Conservation (phyloP, 92 coral and sea anemone genomes). For the Palythoa grandiflora region DNA sequence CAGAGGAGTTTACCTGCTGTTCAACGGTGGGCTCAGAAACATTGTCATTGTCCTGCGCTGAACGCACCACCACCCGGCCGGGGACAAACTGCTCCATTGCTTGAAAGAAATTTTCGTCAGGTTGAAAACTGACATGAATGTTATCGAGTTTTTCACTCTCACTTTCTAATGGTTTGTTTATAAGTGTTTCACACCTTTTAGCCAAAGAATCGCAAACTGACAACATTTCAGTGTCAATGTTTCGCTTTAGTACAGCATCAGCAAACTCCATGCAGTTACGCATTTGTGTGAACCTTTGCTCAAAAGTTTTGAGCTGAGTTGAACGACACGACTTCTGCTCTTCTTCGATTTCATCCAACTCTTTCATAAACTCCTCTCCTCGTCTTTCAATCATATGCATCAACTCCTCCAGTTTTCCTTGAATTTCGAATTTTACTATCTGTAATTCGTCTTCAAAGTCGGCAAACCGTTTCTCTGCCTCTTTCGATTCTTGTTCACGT, state of each 20-base stretch:
- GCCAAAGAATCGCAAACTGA: slow-evolving; percentile 23
- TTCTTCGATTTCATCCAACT: slow-evolving; percentile 46
- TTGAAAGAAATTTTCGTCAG: slow-evolving; percentile 39
- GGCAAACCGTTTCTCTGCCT: slow-evolving; percentile 11
- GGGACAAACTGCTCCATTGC: slow-evolving; percentile 46
- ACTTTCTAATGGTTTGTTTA: slow-evolving; percentile 36
- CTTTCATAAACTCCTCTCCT: slow-evolving; percentile 44
- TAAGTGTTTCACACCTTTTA: slow-evolving; percentile 30
- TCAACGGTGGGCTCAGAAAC: slow-evolving; percentile 28
- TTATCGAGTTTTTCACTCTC: slow-evolving; percentile 20
- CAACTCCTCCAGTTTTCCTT: slow-evolving; percentile 35
- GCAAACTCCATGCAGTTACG: slow-evolving; percentile 21
- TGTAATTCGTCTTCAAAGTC: slow-evolving; percentile 25
- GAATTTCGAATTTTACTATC: slow-evolving; percentile 17
- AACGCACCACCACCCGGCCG: slow-evolving; percentile 42
- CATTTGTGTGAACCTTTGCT: slow-evolving; percentile 24
- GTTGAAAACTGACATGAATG: slow-evolving; percentile 34
- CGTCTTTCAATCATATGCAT: slow-evolving; percentile 39
- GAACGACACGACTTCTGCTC: slow-evolving; percentile 32
- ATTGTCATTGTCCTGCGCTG: not conserved
- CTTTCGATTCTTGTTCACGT: slow-evolving; percentile 39
- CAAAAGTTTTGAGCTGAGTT: slow-evolving; percentile 36
- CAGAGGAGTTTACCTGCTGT: slow-evolving; percentile 27
- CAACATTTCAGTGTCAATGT: slow-evolving; percentile 28
- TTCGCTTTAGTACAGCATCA: slow-evolving; percentile 26